These are phyloP conservation scores for Hypomesus transpacificus DNA, from an alignment of 2,113 vertebrate species.

Conservation along the genomic window DNA sequence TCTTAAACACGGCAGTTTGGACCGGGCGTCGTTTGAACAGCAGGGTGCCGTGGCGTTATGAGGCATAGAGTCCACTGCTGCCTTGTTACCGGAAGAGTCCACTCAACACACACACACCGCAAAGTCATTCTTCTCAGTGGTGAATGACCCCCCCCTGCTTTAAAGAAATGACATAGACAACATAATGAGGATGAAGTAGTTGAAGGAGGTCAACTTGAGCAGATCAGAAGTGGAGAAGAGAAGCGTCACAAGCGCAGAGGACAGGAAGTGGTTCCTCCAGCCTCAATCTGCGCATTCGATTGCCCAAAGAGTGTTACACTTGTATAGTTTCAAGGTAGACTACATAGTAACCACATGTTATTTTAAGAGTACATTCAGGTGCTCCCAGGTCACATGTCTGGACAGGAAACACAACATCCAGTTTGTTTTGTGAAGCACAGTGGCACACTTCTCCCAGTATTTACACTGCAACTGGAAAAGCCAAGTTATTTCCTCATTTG, in stretches of 20 bases:
- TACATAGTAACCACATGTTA: too few relatives aligned
- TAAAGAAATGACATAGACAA: too few relatives aligned
- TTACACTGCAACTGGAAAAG: slow-evolving; percentile 56
- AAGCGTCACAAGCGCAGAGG: slow-evolving; percentile 36
- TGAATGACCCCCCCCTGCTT: too few relatives aligned
- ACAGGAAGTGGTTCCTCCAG: slow-evolving; percentile 38
- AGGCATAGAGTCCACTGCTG: slow-evolving; percentile 20
- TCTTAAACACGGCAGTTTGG: slow-evolving; percentile 52
- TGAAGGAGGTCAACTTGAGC: too few relatives aligned
- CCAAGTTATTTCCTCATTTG: slow-evolving; percentile 54
- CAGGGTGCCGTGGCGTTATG: slow-evolving; percentile 27
- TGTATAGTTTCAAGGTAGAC: not conserved
- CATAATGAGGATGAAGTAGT: too few relatives aligned
- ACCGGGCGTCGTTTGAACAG: slow-evolving; percentile 49
- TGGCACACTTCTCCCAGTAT: slow-evolving; percentile 59
- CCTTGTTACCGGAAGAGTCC: slow-evolving; percentile 26
- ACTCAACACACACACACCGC: not conserved
- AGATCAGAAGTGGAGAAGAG: slow-evolving; percentile 2
- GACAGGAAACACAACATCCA: slow-evolving; percentile 41
- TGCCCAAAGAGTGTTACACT: slow-evolving; percentile 8
- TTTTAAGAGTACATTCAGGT: slow-evolving; percentile 17
- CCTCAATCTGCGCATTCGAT: slow-evolving; percentile 23
- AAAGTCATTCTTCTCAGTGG: too few relatives aligned
- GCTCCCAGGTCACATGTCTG: slow-evolving; percentile 33
- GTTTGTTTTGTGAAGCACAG: slow-evolving; percentile 47